Percentiles rank a stretch among this genome's conserved stretches.
Evolutionary conservation across 2,113 vertebrate genomes (phyloP).

Genomic region (Zosterops pallidus): DNA sequence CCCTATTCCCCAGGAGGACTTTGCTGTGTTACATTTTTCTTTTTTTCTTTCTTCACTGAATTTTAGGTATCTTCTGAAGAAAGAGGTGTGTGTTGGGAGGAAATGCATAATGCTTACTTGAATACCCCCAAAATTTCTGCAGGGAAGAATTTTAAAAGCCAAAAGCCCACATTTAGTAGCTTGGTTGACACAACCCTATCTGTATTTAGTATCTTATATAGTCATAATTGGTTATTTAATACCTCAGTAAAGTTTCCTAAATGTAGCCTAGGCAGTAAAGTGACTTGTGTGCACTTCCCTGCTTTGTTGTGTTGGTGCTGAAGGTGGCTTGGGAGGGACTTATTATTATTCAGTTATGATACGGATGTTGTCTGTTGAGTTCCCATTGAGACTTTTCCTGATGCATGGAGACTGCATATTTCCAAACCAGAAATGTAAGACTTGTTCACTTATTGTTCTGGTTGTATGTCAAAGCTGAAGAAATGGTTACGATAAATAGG

Average conservation of each 20-base stretch:
- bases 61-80: neutral
- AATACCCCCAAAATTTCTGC: neutral
- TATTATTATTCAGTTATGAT: neutral
- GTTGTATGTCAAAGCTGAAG: neutral
- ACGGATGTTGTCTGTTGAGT: neutral
- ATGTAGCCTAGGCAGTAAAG: conserved; percentile 77
- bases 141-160: neutral
- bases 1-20: conserved; percentile 56
- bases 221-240: conserved; percentile 89
- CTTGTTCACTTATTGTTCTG: neutral
- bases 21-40: conserved; percentile 5
- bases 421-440: neutral
- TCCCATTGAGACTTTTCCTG: neutral
- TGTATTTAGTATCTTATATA: conserved; percentile 80
- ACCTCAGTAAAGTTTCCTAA: conserved; percentile 78
- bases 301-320: neutral
- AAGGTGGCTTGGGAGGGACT: neutral
- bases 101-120: neutral
- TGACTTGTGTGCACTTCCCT: conserved; percentile 48
- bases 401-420: neutral
- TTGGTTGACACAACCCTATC: neutral
- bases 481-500: neutral
- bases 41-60: neutral
- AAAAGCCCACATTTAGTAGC: neutral
- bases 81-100: neutral